Evolutionary conservation across 2,113 vertebrate species (phyloP), one percentile per base, ranked within the genome.

Genomic region (Psilopsiagon aymara): DNA sequence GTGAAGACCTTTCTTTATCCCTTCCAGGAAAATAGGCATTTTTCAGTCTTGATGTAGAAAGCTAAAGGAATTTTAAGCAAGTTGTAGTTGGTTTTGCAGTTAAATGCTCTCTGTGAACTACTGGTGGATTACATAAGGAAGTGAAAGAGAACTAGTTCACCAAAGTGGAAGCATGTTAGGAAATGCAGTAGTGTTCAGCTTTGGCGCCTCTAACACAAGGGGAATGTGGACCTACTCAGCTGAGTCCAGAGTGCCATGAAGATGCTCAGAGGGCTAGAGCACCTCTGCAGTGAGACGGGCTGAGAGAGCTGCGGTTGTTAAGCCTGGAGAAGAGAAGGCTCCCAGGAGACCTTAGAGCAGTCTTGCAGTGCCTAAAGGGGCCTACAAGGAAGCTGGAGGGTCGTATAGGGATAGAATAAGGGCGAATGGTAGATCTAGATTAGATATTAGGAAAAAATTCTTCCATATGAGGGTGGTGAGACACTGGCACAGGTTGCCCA

Each of bases 1-100:
- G 77, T 94, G 91, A 86, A 94, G 89, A 83, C 82, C 62, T 95
- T 85, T 93, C 59, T 89, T 95, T 96, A 77, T 74, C 44, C 12
- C 35, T 90, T 94, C 87, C 57, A 83, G 66, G 55, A 96, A 90
- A 90, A 63, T 89, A 64, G 35, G 27, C 37, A 8, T 91, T 92
- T 82, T 91, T 57, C 33, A 8, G 85, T 62, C 39, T 55, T 70
- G 31, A 31, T 82, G 37, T 91, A 62, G 68, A 87, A 83, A 70
- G 73, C 43, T 81, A 33, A 83, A 88, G 41, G 39, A 55, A 46
- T 64, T 37, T 53, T 64, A 88, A 73, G 37, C 52, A 57, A 70
- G 70, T 59, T 73, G 8, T 35, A 41, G 25, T 37, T 84, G 37
- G 7, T 18, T 37, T 27, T 62, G 17, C 52, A 28, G 52, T 29